phyloP scores from a whole-genome alignment of 2,797 vertebrate species.

The Chromobotia macracanthus region DNA sequence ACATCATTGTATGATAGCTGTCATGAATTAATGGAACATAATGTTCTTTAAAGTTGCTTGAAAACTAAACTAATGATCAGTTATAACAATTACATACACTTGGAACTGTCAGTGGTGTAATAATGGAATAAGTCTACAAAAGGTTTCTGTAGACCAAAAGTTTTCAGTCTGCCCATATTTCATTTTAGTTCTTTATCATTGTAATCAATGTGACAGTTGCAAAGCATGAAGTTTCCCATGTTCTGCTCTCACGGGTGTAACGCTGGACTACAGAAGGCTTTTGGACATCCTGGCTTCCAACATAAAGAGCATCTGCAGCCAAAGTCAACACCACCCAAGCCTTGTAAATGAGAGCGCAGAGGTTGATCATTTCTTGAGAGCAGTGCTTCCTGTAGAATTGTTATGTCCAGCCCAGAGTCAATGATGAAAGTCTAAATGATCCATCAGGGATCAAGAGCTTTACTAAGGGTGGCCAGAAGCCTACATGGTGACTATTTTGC shows the following conservation, averaged over 20 bases:
- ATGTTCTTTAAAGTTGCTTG: too few relatives aligned
- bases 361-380: slow-evolving; percentile 49
- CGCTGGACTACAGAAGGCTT: slow-evolving; percentile 29
- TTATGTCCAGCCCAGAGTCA: slow-evolving; percentile 31
- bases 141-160: slow-evolving; percentile 9
- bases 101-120: background rate
- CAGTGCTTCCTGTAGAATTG: slow-evolving; percentile 25
- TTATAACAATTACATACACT: too few relatives aligned
- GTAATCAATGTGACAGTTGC: slow-evolving; percentile 36
- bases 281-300: slow-evolving; percentile 45
- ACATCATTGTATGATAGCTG: background rate
- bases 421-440: slow-evolving; percentile 47
- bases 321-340: slow-evolving; percentile 48
- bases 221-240: slow-evolving; percentile 35
- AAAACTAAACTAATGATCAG: too few relatives aligned
- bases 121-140: background rate
- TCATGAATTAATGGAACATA: too few relatives aligned
- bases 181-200: slow-evolving; percentile 22
- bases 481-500: slow-evolving; percentile 45
- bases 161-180: slow-evolving; percentile 7
- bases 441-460: slow-evolving; percentile 38
- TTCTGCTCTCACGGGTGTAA: slow-evolving; percentile 22
- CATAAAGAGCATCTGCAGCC: slow-evolving; percentile 49
- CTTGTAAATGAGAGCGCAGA: slow-evolving; percentile 37
- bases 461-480: slow-evolving; percentile 39